phyloP scores from a whole-genome alignment of 2,113 vertebrate species.

The Pandion haliaetus region DNA sequence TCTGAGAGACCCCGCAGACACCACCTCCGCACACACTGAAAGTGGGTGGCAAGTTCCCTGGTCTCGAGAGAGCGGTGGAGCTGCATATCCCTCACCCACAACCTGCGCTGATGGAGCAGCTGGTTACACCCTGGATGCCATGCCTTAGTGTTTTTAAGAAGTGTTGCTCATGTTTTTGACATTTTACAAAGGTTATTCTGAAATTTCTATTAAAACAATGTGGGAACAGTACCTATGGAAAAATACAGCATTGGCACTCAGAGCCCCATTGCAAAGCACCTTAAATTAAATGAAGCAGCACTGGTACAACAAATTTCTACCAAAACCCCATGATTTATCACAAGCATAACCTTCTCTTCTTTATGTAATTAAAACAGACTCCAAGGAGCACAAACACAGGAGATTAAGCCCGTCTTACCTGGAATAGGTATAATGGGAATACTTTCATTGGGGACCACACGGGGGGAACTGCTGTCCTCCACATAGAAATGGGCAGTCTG shows the following conservation, averaged over 20 bases:
- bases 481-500: slow-evolving; percentile 98
- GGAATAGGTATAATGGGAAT: slow-evolving; percentile 94
- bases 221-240: neutral
- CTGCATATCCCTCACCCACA: neutral
- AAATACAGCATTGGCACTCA: neutral
- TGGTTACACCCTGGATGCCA: neutral
- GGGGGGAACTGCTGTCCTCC: slow-evolving; percentile 94
- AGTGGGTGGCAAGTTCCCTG: neutral
- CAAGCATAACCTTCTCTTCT: neutral
- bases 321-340: neutral
- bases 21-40: neutral
- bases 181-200: slow-evolving; percentile 48
- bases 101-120: neutral
- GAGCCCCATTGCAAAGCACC: neutral
- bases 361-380: neutral
- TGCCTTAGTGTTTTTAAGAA: neutral
- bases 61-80: neutral
- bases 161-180: slow-evolving; percentile 3
- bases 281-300: neutral
- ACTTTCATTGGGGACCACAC: slow-evolving; percentile 95
- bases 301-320: neutral
- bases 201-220: neutral
- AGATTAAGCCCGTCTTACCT: slow-evolving; percentile 76
- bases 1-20: neutral
- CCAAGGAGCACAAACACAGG: neutral